Base-by-base conservation (phyloP, 1,140 invertebrate genomes). In the Solenopsis invicta region DNA sequence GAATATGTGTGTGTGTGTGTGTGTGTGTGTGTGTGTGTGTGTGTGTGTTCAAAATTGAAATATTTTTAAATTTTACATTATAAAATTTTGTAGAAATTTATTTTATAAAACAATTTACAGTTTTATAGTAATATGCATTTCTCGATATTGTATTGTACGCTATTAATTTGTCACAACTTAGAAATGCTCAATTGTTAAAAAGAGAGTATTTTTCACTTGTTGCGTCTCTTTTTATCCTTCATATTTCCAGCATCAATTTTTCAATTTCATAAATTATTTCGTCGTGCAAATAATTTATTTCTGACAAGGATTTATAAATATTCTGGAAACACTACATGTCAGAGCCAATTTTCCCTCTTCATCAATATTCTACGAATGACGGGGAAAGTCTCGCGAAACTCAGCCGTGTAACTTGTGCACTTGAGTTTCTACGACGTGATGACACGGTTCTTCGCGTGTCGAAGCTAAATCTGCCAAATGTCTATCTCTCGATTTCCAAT, bases 311-410 rank as follows among this genome's bases (percentile, higher is more conserved):
- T 50, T 69, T 4, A 21, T 34, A 66, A 37, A 54, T 37, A 54
- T 66, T 37, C 18, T 52, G 13, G 16, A 4, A 2, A 64, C 6
- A 64, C 5, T 37, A 54, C 12, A 12, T 18, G 29, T 45, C 34
- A 13, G 29, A 80, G n/a, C 52, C 29, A 54, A 80, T 80, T 80
- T 54, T 41, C 34, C 29, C 13, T 9, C 29, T 80, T 69, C 34
- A 41, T 24, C 45, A 48, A 69, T 41, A 29, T 69, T 80, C 48
- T 54, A 52, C 21, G 54, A 66, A 41, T 34, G 5, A 67, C 18
- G 12, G 8, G 9, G 18, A 52, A 54, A 37, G 34, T 52, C 9
- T 52, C 29, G 9, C 1, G 13, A 41, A 45, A 75, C n/a, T 75
- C 12, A 34, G 18, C 13, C 16, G 21, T 29, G 71, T 62, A 62